Percentiles rank a stretch among this genome's conserved stretches.
Conservation (phyloP, 1,140 invertebrate genomes). For the Cotesia glomerata region DNA sequence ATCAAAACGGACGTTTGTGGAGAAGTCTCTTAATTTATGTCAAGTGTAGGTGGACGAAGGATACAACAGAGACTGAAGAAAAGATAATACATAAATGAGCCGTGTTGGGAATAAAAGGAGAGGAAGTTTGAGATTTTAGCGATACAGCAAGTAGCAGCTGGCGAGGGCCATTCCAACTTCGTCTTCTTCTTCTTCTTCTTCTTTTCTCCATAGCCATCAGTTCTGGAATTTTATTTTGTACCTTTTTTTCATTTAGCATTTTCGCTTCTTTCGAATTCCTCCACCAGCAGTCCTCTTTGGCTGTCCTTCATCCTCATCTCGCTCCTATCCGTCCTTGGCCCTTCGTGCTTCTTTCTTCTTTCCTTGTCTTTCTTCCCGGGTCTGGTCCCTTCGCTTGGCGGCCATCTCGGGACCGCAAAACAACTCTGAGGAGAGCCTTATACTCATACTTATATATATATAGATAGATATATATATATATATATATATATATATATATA, state of each 20-base stretch:
- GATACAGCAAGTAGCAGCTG: conserved; percentile 9
- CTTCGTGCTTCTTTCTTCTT: conserved; percentile 15
- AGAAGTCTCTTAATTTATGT: background rate
- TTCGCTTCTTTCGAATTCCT: conserved; percentile 18
- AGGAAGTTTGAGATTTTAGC: background rate
- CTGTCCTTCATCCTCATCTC: background rate
- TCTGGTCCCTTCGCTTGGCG: conserved; percentile 12
- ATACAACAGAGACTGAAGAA: background rate
- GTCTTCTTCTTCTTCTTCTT: conserved; percentile 1
- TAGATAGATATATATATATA: too few species aligned
- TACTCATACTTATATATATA: too few species aligned
- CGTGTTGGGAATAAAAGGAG: background rate
- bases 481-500: too few species aligned
- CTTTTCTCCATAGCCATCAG: conserved; percentile 1
- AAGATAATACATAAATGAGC: background rate
- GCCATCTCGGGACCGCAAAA: conserved; percentile 20
- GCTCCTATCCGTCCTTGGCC: conserved; percentile 25
- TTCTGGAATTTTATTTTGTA: background rate
- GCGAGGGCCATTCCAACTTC: conserved; percentile 5
- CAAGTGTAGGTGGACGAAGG: background rate
- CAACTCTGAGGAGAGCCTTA: too few species aligned
- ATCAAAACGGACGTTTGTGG: background rate
- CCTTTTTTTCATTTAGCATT: conserved; percentile 16
- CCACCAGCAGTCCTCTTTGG: background rate
- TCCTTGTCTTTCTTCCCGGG: background rate